Base-by-base conservation (phyloP, 2,113 vertebrate species). In the Leptosomus discolor region DNA sequence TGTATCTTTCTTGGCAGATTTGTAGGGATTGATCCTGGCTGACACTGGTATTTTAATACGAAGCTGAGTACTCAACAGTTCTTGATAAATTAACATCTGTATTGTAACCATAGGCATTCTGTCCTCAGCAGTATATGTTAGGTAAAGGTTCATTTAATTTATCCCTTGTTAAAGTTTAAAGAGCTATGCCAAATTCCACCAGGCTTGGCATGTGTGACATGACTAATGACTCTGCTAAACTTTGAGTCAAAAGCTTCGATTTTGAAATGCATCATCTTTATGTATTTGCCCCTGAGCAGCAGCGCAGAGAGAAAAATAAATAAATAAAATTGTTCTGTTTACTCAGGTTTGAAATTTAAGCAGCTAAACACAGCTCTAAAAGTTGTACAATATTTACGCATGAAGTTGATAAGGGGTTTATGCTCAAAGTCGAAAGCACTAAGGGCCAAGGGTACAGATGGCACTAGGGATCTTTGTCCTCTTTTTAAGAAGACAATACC, bases 1-100 rank as follows among this genome's bases (percentile, higher is more conserved):
- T 92, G 86, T 94, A 89, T 88, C 86, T 88, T 96, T 67, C 95
- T 74, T 85, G 80, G 88, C 94, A 96, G 92, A 92, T 92, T 95
- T 95, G 95, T 76, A 76, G 73, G 89, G 92, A 88, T 85, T 92
- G 97, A 96, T 96, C 91, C 89, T 94, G 84, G 34, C 88, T 76
- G 94, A 48, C 48, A 48, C 60, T 32, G 57, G 65, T 81, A 15
- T 78, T 95, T 92, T 50, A 94, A 54, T 26, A 43, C 1, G 37
- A 81, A 90, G 92, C 84, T 65, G 77, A 90, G 77, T n/a, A 26
- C 77, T 86, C 67, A 64, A 81, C 57, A 32, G 48, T 16, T 92
- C 65, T 27, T 76, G 94, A 85, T 79, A 63, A 90, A 94, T 95
- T 92, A 90, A 53, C 56, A 46, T 29, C 16, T 1, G 3, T 23